These are phyloP conservation scores for Ahaetulla prasina DNA, from an alignment of 2,113 vertebrate species.

Conservation along the genomic window DNA sequence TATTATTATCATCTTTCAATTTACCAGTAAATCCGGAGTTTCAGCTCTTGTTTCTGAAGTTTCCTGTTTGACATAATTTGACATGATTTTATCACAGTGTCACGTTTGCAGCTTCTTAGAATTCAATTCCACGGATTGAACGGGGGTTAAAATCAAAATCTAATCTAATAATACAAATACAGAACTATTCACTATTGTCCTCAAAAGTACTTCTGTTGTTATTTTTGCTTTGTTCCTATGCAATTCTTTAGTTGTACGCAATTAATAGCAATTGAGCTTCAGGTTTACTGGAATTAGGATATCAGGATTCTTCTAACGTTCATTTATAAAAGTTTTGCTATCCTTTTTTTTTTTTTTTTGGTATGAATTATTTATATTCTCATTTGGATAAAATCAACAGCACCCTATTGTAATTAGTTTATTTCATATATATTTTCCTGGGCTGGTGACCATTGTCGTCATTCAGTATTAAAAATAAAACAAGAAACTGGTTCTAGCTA, in stretches of 20 bases:
- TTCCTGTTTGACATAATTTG: neutral
- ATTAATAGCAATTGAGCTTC: neutral
- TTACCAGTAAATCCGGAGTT: neutral
- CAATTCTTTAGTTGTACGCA: neutral
- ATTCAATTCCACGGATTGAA: neutral
- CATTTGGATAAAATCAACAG: neutral
- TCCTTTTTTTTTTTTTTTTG: no score
- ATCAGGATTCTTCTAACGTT: neutral
- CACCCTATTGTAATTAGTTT: neutral
- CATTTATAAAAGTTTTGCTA: neutral
- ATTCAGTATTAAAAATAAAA: neutral
- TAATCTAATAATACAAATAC: neutral
- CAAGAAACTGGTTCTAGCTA: neutral
- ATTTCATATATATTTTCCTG: rapidly evolving
- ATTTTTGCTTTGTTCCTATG: neutral
- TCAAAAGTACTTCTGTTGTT: neutral
- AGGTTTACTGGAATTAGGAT: neutral
- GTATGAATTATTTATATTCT: neutral
- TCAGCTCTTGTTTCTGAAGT: neutral
- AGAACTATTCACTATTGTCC: neutral
- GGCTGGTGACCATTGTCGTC: neutral
- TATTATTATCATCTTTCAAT: no score
- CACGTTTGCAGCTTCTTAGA: neutral
- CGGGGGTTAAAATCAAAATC: neutral
- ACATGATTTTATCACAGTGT: neutral